Evolutionary conservation across 2,888 invertebrate genomes (phyloP).

Genomic region (Tethea ocularis): DNA sequence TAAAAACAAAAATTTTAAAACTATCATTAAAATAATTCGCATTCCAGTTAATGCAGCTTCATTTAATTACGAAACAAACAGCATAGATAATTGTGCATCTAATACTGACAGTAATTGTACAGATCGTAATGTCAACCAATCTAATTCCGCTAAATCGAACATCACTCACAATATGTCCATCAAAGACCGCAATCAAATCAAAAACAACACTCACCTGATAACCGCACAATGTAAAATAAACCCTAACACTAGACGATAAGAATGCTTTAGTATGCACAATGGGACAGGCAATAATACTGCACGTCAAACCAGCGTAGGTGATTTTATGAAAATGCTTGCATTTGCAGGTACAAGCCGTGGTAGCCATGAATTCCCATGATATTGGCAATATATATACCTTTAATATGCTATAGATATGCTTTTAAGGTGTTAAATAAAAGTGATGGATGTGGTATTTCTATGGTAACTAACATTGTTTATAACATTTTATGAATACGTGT

Average conservation of each 20-base stretch:
- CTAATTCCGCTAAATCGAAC: slow-evolving; percentile 38
- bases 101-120: slow-evolving; percentile 26
- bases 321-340: slow-evolving; percentile 68
- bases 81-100: slow-evolving; percentile 26
- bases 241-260: slow-evolving; percentile 26
- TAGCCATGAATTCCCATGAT: slow-evolving; percentile 31
- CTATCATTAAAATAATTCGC: background rate
- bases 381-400: slow-evolving; percentile 37
- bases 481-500: background rate
- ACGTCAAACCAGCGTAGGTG: slow-evolving; percentile 65
- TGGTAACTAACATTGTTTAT: background rate
- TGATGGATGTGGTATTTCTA: slow-evolving; percentile 34
- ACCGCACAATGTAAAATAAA: slow-evolving; percentile 14
- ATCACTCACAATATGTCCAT: slow-evolving; percentile 40
- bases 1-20: background rate
- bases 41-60: background rate
- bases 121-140: slow-evolving; percentile 34
- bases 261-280: slow-evolving; percentile 11
- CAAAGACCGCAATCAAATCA: slow-evolving; percentile 31
- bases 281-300: slow-evolving; percentile 35
- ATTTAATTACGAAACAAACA: slow-evolving; percentile 25
- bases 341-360: slow-evolving; percentile 40
- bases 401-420: slow-evolving; percentile 37
- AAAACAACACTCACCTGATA: slow-evolving; percentile 14
- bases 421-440: slow-evolving; percentile 11